Evolutionary conservation across 2,888 invertebrate species (phyloP).

Genomic region (Lochmaea capreae): DNA sequence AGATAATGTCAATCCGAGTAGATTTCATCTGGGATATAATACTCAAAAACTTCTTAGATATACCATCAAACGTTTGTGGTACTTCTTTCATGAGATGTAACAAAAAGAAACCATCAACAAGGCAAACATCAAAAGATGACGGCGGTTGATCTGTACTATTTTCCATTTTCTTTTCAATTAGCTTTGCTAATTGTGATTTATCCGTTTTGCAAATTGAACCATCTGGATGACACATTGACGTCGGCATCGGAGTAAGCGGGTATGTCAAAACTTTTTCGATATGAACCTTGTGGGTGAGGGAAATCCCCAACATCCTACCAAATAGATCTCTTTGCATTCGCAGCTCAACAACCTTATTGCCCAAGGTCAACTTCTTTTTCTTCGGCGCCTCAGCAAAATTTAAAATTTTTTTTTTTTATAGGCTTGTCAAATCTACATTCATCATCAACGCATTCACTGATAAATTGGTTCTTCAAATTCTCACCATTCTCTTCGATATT

Average conservation of each 20-base stretch:
- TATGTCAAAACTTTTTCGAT: constrained; percentile 44
- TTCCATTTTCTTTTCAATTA: constrained; percentile 19
- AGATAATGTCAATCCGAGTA: background rate
- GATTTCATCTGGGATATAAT: background rate
- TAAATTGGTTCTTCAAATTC: constrained; percentile 36
- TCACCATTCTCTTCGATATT: constrained; percentile 50
- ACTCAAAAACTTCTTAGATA: no score
- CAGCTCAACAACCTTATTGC: constrained; percentile 41
- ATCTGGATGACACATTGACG: constrained; percentile 32
- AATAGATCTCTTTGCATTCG: constrained; percentile 48
- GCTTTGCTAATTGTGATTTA: constrained; percentile 30
- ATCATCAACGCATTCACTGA: constrained; percentile 42
- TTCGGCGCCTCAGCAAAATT: constrained; percentile 42
- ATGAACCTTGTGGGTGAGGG: constrained; percentile 41
- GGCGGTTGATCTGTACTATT: constrained; percentile 14
- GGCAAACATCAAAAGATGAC: constrained; percentile 3
- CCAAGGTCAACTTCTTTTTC: constrained; percentile 39
- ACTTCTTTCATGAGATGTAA: background rate
- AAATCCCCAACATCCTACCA: constrained; percentile 46
- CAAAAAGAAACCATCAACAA: background rate
- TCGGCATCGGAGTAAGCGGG: constrained; percentile 46
- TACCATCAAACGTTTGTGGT: no score
- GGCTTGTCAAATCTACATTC: constrained; percentile 27
- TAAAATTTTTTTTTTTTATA: constrained; percentile 39
- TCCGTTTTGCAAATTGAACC: constrained; percentile 35